A percentile compares a stretch with the other conserved stretches of the same genome.
These are phyloP conservation scores for Electrona antarctica DNA, from an alignment of 2,113 vertebrate genomes.

Conservation along the genomic window DNA sequence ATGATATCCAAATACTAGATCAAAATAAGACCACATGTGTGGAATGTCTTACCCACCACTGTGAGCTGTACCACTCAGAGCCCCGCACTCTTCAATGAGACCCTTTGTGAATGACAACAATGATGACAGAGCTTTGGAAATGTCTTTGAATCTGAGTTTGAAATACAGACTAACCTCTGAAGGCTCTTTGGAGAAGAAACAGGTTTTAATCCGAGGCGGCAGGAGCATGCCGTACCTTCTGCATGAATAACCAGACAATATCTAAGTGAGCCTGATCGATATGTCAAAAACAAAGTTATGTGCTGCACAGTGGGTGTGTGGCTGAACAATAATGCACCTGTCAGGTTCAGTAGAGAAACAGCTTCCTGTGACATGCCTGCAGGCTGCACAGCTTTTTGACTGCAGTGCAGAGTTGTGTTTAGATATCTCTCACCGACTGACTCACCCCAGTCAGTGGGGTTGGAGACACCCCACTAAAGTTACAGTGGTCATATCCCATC, in stretches of 20 bases:
- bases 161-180: conserved; percentile 26
- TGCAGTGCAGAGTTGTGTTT: conserved; percentile 53
- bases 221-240: conserved; percentile 40
- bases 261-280: conserved; percentile 62
- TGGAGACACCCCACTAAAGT: conserved; percentile 55
- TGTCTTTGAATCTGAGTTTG: conserved; percentile 36
- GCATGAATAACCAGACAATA: conserved; percentile 61
- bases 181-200: conserved; percentile 39
- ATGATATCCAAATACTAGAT: background rate
- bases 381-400: conserved; percentile 53
- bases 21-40: conserved; percentile 6
- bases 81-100: conserved; percentile 12
- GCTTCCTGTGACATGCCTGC: conserved; percentile 65
- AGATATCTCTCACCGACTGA: conserved; percentile 3
- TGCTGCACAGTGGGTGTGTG: conserved; percentile 59
- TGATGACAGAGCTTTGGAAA: conserved; percentile 27
- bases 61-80: background rate
- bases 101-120: conserved; percentile 20
- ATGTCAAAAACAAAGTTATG: conserved; percentile 65
- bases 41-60: conserved; percentile 1
- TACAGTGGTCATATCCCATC: conserved; percentile 45
- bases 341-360: conserved; percentile 54
- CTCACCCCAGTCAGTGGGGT: conserved; percentile 24
- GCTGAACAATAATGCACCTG: conserved; percentile 72
- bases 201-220: conserved; percentile 46